phyloP scores from a whole-genome alignment of 37 sponge, comb jelly and placozoan genomes.

The Mnemiopsis leidyi region DNA sequence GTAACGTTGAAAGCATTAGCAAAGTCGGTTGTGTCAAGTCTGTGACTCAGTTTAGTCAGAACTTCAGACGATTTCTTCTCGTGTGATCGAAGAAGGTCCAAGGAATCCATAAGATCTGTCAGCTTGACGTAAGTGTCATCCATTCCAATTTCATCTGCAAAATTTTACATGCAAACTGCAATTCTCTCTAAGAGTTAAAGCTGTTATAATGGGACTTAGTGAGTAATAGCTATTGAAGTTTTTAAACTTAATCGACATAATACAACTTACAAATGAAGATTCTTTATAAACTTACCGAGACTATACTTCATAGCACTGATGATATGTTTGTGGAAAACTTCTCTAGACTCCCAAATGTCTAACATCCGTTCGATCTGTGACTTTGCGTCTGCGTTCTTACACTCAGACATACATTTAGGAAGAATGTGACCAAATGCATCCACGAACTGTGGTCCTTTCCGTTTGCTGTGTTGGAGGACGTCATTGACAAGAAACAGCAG shows the following conservation, averaged over 20 bases:
- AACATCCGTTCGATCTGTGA: constrained; percentile 45
- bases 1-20: constrained; percentile 47
- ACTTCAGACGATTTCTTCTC: constrained; percentile 34
- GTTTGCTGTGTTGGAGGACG: constrained; percentile 48
- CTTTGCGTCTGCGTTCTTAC: background rate
- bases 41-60: constrained; percentile 40
- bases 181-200: background rate
- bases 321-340: constrained; percentile 43
- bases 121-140: background rate
- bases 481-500: constrained; percentile 59
- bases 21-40: constrained; percentile 50
- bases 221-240: too few relatives aligned
- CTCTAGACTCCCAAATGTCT: constrained; percentile 62
- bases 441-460: constrained; percentile 48
- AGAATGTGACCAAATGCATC: constrained; percentile 60
- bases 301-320: constrained; percentile 64
- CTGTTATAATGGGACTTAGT: too few relatives aligned
- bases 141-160: constrained; percentile 57
- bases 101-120: constrained; percentile 15
- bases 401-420: constrained; percentile 33
- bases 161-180: background rate
- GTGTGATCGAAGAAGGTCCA: background rate
- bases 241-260: too few relatives aligned
- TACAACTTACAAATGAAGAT: too few relatives aligned
- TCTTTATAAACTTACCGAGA: constrained; percentile 50